phyloP scores from a whole-genome alignment of 2,113 vertebrate genomes.

The Clarias batrachus region DNA sequence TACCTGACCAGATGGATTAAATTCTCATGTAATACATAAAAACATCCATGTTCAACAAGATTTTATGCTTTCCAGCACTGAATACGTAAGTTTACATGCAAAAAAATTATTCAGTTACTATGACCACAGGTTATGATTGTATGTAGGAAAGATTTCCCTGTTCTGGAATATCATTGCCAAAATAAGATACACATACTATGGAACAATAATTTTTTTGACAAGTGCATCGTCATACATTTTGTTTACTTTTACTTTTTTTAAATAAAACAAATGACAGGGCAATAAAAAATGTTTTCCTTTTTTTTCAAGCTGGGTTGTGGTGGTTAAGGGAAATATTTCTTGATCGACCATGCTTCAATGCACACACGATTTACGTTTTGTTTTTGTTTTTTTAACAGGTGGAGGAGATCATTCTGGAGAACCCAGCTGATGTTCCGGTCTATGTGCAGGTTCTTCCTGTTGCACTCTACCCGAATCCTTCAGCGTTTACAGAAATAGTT shows the following conservation, averaged over 20 bases:
- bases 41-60: not conserved
- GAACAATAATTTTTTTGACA: not conserved
- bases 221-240: not conserved
- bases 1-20: not conserved
- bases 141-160: not conserved
- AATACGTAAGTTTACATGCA: not conserved
- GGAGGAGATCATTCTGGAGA: constrained; percentile 88
- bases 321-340: not conserved
- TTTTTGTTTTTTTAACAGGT: constrained; percentile 71
- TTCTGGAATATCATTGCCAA: not conserved
- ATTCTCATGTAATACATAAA: not conserved
- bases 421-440: constrained; percentile 88
- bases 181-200: not conserved
- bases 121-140: not conserved
- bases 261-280: not conserved
- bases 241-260: not conserved
- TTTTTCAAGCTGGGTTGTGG: not conserved
- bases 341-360: not conserved
- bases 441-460: constrained; percentile 88
- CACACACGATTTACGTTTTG: no score
- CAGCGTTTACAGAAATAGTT: constrained; percentile 82
- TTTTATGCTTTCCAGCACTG: not conserved
- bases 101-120: not conserved
- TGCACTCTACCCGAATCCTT: constrained; percentile 87
- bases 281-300: not conserved